These are phyloP conservation scores for Toxostoma redivivum DNA, from an alignment of 2,113 vertebrate species.

Conservation along the genomic window DNA sequence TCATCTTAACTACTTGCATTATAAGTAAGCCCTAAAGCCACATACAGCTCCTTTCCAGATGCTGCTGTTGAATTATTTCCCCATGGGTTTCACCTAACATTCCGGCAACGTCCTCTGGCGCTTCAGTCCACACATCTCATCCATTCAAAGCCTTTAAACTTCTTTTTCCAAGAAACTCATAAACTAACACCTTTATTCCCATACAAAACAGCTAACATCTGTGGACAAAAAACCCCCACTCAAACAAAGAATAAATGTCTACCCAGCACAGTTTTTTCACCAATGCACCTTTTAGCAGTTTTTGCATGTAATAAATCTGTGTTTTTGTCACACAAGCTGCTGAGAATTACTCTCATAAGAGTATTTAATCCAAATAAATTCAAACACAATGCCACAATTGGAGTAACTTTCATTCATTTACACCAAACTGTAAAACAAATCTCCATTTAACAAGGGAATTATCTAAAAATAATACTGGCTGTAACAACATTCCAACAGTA, in stretches of 20 bases:
- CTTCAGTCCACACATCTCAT: constrained; percentile 52
- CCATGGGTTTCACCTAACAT: constrained; percentile 64
- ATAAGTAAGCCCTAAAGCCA: constrained; percentile 64
- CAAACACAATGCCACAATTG: not conserved
- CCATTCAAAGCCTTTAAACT: constrained; percentile 63
- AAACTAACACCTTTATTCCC: constrained; percentile 75
- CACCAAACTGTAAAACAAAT: not conserved
- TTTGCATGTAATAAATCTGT: constrained; percentile 50
- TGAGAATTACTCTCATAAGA: constrained; percentile 15
- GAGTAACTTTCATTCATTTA: constrained; percentile 1
- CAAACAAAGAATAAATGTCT: constrained; percentile 48
- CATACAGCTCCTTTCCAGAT: constrained; percentile 74
- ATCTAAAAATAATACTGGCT: not conserved
- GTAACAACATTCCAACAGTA: not conserved
- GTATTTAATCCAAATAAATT: constrained; percentile 34
- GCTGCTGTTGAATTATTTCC: constrained; percentile 71
- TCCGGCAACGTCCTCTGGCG: constrained; percentile 63
- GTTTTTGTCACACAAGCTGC: not conserved
- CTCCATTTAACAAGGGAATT: constrained; percentile 11
- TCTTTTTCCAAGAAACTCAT: constrained; percentile 69
- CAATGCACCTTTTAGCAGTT: constrained; percentile 14
- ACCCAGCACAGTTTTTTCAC: constrained; percentile 5
- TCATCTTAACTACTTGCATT: constrained; percentile 71
- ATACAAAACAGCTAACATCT: constrained; percentile 73
- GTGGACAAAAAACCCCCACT: not conserved